Percentiles rank a stretch among this genome's conserved stretches.
These are phyloP conservation scores for Drosophila cardini DNA, from an alignment of 1,140 invertebrate genomes.

Conservation along the genomic window DNA sequence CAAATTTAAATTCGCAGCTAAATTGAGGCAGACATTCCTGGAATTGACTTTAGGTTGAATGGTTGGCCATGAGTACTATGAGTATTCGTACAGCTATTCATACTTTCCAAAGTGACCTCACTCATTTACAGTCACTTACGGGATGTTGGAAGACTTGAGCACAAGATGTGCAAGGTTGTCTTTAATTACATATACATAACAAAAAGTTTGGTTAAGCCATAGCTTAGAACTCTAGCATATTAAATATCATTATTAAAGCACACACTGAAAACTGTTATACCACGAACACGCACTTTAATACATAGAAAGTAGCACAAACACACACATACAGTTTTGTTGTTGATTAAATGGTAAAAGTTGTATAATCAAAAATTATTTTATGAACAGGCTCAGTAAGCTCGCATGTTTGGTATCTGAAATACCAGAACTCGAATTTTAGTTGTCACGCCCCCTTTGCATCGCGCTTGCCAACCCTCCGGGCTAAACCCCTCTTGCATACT, in stretches of 20 bases:
- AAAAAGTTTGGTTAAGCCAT: conserved; percentile 1
- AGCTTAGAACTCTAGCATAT: conserved; percentile 3
- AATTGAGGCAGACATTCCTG: conserved; percentile 48
- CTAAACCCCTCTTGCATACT: conserved; percentile 53
- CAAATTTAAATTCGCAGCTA: conserved; percentile 45
- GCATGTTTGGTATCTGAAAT: conserved; percentile 27
- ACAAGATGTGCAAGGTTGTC: not conserved
- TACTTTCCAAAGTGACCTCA: not conserved
- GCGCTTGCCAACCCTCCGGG: not conserved
- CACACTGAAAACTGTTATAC: conserved; percentile 5
- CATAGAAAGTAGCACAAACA: conserved; percentile 1
- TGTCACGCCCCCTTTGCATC: not conserved
- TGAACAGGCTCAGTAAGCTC: conserved; percentile 58
- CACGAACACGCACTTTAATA: too few relatives aligned
- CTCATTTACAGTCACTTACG: not conserved
- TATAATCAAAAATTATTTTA: conserved; percentile 69
- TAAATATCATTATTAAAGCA: conserved; percentile 15
- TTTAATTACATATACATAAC: not conserved
- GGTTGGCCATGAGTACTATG: conserved; percentile 7
- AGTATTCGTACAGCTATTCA: not conserved
- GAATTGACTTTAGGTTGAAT: conserved; percentile 1
- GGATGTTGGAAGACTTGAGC: not conserved
- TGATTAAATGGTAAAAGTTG: conserved; percentile 55
- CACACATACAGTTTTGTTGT: conserved; percentile 19
- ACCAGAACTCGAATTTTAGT: conserved; percentile 7